These are phyloP conservation scores for Phaonia tiefii DNA, from an alignment of 2,888 invertebrate species.

Conservation along the genomic window DNA sequence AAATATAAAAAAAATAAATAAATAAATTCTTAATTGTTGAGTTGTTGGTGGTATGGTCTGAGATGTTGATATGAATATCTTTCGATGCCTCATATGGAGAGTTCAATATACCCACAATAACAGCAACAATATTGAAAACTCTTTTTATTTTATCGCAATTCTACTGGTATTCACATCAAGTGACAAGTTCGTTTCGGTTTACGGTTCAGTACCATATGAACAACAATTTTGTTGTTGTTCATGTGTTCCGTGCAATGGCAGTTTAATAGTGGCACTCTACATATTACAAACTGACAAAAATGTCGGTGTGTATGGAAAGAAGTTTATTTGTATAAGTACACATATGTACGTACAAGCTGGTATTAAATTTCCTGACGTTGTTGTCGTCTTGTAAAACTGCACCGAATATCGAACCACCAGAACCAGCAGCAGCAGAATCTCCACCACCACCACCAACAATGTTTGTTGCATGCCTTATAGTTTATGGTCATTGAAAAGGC, in stretches of 20 bases:
- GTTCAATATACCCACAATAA: constrained; percentile 47
- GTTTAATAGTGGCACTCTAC: constrained; percentile 39
- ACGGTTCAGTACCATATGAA: constrained; percentile 54
- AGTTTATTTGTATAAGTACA: not conserved
- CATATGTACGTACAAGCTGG: constrained; percentile 30
- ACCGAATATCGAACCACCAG: constrained; percentile 5
- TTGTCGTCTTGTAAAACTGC: constrained; percentile 56
- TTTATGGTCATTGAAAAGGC: constrained; percentile 41
- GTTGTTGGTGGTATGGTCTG: constrained; percentile 60
- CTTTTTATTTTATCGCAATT: constrained; percentile 56
- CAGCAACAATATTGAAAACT: constrained; percentile 22
- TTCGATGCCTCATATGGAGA: constrained; percentile 21
- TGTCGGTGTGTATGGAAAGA: constrained; percentile 26
- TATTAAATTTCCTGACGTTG: constrained; percentile 62
- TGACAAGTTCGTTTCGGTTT: constrained; percentile 60
- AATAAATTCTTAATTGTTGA: constrained; percentile 57
- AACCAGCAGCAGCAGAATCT: not conserved
- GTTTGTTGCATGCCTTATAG: constrained; percentile 63
- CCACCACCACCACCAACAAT: constrained; percentile 28
- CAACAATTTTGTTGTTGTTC: constrained; percentile 36
- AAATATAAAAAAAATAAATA: too few relatives aligned
- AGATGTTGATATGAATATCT: constrained; percentile 58
- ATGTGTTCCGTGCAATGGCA: constrained; percentile 32
- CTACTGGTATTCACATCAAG: constrained; percentile 67
- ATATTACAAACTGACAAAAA: constrained; percentile 39